These are phyloP conservation scores for Anguilla megastoma DNA, from an alignment of 2,797 vertebrate genomes.

Conservation along the genomic window DNA sequence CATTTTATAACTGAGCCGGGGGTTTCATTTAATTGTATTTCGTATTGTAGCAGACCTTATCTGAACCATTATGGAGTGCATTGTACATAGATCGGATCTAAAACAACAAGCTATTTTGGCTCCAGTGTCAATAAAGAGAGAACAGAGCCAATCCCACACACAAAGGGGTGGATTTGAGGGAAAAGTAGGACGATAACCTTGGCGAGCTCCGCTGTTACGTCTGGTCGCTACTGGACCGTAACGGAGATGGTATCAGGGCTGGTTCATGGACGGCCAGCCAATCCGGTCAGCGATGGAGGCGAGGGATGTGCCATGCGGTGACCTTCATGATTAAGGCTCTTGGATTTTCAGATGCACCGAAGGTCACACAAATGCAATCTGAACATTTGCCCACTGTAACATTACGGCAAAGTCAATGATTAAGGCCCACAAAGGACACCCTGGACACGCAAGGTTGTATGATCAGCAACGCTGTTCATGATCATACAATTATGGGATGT, in stretches of 20 bases:
- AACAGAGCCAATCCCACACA: neutral
- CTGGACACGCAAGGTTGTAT: neutral
- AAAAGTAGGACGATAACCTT: conserved; percentile 13
- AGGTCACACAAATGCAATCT: neutral
- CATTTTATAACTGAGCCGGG: neutral
- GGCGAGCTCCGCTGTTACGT: conserved; percentile 5
- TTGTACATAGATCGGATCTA: neutral
- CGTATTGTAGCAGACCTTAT: neutral
- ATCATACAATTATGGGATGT: neutral
- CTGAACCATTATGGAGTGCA: neutral
- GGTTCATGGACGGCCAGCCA: neutral
- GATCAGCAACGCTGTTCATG: neutral
- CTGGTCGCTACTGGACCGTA: neutral
- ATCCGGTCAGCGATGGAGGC: neutral
- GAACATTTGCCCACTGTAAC: neutral
- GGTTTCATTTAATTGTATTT: neutral
- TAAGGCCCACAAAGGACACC: neutral
- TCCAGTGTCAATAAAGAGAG: neutral
- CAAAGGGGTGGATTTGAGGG: neutral
- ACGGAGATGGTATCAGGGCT: neutral
- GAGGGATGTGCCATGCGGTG: neutral
- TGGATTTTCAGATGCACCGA: neutral
- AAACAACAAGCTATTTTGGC: neutral
- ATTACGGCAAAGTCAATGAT: neutral
- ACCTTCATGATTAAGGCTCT: neutral